phyloP scores from a whole-genome alignment of 2,888 invertebrate genomes.

The Lepidonotus clava region DNA sequence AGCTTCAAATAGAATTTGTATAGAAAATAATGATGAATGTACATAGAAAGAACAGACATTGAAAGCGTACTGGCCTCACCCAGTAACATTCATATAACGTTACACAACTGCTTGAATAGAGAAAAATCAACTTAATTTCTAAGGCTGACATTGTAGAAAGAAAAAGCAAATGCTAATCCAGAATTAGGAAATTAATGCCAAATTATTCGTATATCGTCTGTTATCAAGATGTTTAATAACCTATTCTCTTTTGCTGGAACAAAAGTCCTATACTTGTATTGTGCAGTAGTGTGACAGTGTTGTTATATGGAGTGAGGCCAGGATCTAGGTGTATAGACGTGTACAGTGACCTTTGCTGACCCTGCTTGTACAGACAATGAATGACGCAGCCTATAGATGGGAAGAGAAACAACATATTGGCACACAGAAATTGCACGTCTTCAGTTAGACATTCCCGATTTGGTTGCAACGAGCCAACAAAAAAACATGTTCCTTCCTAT shows the following conservation, averaged over 20 bases:
- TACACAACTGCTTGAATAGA: no score
- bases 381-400: no score
- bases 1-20: no score
- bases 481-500: no score
- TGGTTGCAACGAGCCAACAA: no score
- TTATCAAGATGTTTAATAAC: neutral
- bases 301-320: conserved; percentile 28
- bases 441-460: no score
- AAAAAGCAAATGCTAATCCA: no score
- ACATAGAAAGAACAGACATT: neutral
- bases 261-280: conserved; percentile 17
- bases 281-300: neutral
- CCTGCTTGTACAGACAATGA: conserved; percentile 10
- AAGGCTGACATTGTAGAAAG: no score
- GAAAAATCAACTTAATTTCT: no score
- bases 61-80: conserved; percentile 2
- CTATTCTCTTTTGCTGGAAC: conserved; percentile 9
- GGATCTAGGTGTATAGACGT: neutral
- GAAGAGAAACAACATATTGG: no score
- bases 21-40: neutral
- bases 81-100: neutral
- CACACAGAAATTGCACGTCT: no score
- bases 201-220: neutral
- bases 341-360: conserved; percentile 1
- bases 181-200: neutral